These are phyloP conservation scores for Euproctis similis DNA, from an alignment of 2,888 invertebrate genomes.

Conservation along the genomic window DNA sequence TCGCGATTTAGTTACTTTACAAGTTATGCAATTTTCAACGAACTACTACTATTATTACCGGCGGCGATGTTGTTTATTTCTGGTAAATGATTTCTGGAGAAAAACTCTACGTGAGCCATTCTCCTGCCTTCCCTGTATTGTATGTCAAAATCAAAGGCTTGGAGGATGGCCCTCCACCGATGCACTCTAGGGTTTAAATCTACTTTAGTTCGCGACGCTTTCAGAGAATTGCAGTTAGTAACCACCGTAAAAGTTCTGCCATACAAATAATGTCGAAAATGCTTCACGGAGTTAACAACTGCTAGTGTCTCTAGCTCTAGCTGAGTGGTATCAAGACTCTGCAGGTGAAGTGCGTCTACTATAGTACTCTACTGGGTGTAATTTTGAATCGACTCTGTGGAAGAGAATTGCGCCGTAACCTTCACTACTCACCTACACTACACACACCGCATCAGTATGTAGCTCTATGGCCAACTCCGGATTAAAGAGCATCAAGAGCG, in stretches of 20 bases:
- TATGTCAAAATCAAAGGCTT: not conserved
- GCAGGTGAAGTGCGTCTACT: not conserved
- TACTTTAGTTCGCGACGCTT: not conserved
- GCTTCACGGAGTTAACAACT: conserved; percentile 1
- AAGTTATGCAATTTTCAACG: conserved; percentile 30
- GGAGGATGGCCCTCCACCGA: not conserved
- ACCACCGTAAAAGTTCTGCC: not conserved
- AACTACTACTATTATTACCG: conserved; percentile 4
- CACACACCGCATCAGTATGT: conserved; percentile 1
- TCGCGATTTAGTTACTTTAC: conserved; percentile 23
- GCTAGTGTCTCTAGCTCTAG: conserved; percentile 1
- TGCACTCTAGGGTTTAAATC: not conserved
- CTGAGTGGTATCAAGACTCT: conserved; percentile 1
- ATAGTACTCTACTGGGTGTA: not conserved
- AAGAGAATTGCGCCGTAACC: conserved; percentile 1
- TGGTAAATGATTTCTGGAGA: not conserved
- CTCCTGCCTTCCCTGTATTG: not conserved
- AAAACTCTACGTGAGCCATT: not conserved
- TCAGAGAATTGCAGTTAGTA: conserved; percentile 4
- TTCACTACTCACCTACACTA: not conserved
- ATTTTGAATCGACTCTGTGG: not conserved
- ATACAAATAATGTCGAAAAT: conserved; percentile 1
- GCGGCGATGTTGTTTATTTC: not conserved
- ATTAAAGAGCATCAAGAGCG: not conserved
- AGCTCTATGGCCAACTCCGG: not conserved